phyloP scores from a whole-genome alignment of 2,113 vertebrate genomes.

The Pogona vitticeps region DNA sequence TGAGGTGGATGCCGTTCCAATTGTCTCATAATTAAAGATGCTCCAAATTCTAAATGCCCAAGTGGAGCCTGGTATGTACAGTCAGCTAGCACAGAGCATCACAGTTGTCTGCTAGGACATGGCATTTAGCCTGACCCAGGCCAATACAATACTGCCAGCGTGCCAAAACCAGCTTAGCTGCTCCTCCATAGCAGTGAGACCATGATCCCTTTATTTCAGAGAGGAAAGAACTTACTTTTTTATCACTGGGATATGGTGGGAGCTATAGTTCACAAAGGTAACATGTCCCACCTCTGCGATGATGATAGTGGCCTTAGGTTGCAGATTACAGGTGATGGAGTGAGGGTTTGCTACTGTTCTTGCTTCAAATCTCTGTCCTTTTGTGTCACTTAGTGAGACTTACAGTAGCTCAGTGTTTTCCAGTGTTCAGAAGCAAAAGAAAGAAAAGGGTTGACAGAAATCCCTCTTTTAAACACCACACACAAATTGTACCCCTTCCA shows the following conservation, averaged over 20 bases:
- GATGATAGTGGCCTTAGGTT: neutral
- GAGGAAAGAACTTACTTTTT: too few relatives aligned
- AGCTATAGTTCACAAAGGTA: too few relatives aligned
- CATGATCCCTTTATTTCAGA: neutral
- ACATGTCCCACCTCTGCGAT: neutral
- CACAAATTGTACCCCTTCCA: neutral
- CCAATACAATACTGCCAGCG: neutral
- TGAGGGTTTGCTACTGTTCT: too few relatives aligned
- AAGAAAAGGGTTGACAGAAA: too few relatives aligned
- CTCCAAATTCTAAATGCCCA: constrained; percentile 69
- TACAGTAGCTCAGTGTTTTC: neutral
- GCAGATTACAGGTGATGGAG: neutral
- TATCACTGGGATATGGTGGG: too few relatives aligned
- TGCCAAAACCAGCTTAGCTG: neutral
- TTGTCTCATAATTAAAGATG: constrained; percentile 70
- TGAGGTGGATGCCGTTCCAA: constrained; percentile 69
- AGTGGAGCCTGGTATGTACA: constrained; percentile 61
- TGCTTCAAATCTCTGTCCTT: neutral
- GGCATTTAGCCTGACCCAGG: neutral
- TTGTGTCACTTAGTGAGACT: neutral
- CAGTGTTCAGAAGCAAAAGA: neutral
- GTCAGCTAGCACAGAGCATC: neutral
- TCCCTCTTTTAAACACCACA: too few relatives aligned
- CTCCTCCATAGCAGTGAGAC: neutral
- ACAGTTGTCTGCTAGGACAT: constrained; percentile 3